Percentiles rank a stretch among this genome's conserved stretches.
Evolutionary conservation across 37 sponge, comb jelly and placozoan species (phyloP).

Genomic region (Theonella swinhoei): DNA sequence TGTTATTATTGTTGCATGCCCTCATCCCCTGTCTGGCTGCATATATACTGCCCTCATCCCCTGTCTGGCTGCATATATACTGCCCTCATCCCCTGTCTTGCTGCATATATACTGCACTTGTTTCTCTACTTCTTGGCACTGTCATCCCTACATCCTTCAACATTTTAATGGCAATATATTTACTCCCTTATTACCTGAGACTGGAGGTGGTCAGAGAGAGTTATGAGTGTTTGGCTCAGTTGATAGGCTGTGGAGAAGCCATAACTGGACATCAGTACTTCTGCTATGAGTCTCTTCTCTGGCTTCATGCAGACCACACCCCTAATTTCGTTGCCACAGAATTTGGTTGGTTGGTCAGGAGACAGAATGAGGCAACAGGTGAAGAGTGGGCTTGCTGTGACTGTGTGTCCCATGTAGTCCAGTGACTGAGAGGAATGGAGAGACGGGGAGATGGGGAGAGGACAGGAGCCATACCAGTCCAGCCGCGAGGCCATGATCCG

Average conservation of each 20-base stretch:
- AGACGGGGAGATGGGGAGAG: not conserved
- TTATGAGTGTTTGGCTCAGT: not conserved
- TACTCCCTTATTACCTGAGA: slow-evolving; percentile 18
- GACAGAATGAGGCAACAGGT: slow-evolving; percentile 17
- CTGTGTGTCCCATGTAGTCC: slow-evolving; percentile 23
- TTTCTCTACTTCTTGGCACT: no score
- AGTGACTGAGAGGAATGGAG: not conserved
- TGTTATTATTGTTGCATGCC: no score
- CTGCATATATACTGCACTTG: no score
- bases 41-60: no score
- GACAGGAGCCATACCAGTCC: slow-evolving; percentile 58
- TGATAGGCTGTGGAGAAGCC: slow-evolving; percentile 30
- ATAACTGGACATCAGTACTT: slow-evolving; percentile 36
- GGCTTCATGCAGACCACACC: slow-evolving; percentile 11
- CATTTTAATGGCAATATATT: not conserved
- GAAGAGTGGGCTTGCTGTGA: slow-evolving; percentile 26
- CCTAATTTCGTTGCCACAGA: not conserved
- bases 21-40: no score
- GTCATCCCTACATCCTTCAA: no score
- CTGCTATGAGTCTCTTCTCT: slow-evolving; percentile 4
- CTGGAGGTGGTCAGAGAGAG: slow-evolving; percentile 8
- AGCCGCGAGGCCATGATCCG: slow-evolving; percentile 7
- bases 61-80: no score
- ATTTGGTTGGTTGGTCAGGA: not conserved
- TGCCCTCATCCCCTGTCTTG: no score